Percentiles rank a stretch among this genome's conserved stretches.
Evolutionary conservation across 1,140 invertebrate genomes (phyloP).

Genomic region (Drosophila ohnishii): DNA sequence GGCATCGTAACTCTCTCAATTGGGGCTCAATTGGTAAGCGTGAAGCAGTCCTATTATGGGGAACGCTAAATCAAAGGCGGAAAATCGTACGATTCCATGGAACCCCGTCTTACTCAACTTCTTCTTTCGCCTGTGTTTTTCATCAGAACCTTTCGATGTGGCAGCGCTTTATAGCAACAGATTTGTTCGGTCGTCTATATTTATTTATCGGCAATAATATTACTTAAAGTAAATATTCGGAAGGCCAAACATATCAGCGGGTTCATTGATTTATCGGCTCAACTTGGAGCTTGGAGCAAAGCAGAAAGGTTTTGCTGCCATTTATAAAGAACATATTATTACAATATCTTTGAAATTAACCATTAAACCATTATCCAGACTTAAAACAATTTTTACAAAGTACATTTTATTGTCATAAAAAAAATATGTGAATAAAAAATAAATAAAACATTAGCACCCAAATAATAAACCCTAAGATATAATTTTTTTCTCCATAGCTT

Average conservation of each 20-base stretch:
- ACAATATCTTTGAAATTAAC: too few species aligned
- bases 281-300: slow-evolving; percentile 1
- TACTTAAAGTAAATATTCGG: not conserved
- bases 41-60: slow-evolving; percentile 32
- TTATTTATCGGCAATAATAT: slow-evolving; percentile 12
- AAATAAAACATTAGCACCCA: too few species aligned
- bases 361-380: too few species aligned
- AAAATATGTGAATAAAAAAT: too few species aligned
- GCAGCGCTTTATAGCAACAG: not conserved
- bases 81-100: slow-evolving; percentile 40
- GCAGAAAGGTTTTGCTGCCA: too few species aligned
- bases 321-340: too few species aligned
- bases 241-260: not conserved
- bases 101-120: not conserved
- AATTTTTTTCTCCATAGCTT: too few species aligned
- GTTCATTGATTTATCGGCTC: not conserved
- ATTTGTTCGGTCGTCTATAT: not conserved
- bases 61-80: slow-evolving; percentile 21
- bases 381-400: too few species aligned
- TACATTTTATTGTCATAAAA: too few species aligned
- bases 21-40: slow-evolving; percentile 57
- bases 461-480: too few species aligned
- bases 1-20: slow-evolving; percentile 37
- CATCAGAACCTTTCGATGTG: not conserved
- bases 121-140: slow-evolving; percentile 11